These are phyloP conservation scores for Ceratotherium simum DNA, from an alignment of 2,113 vertebrate species.

Conservation along the genomic window DNA sequence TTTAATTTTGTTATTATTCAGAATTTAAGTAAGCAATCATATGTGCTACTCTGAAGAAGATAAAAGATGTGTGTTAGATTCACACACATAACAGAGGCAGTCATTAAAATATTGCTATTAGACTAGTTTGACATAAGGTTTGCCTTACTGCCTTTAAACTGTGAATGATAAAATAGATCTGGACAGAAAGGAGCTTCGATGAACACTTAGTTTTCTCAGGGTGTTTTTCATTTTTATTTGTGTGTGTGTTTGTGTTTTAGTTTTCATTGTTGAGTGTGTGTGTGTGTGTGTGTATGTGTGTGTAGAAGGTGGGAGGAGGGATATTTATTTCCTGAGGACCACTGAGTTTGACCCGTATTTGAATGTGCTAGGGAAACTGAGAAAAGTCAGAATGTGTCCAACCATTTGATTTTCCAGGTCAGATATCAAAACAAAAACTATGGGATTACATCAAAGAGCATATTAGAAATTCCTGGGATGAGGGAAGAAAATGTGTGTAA, in stretches of 20 bases:
- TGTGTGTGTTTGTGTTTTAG: neutral
- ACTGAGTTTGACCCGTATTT: constrained; percentile 27
- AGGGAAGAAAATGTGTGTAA: neutral
- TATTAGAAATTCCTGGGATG: constrained; percentile 31
- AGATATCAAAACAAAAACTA: constrained; percentile 12
- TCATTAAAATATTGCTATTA: neutral
- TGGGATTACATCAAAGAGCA: constrained; percentile 43
- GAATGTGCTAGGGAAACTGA: constrained; percentile 2
- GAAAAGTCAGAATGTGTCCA: neutral
- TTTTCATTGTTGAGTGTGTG: neutral
- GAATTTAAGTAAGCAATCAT: neutral
- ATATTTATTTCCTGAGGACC: neutral
- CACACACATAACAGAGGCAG: neutral
- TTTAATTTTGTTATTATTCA: neutral
- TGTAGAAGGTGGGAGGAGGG: accelerated
- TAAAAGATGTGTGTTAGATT: neutral
- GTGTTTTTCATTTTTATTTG: neutral
- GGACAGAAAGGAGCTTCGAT: neutral
- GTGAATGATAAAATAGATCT: neutral
- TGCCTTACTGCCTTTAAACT: neutral
- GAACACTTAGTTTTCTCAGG: neutral
- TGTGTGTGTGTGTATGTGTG: too few relatives aligned
- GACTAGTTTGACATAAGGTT: neutral
- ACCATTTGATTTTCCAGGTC: constrained; percentile 56
- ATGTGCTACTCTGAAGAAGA: neutral